Evolutionary conservation across 2,797 vertebrate genomes (phyloP).

Genomic region (Psittacula echo): DNA sequence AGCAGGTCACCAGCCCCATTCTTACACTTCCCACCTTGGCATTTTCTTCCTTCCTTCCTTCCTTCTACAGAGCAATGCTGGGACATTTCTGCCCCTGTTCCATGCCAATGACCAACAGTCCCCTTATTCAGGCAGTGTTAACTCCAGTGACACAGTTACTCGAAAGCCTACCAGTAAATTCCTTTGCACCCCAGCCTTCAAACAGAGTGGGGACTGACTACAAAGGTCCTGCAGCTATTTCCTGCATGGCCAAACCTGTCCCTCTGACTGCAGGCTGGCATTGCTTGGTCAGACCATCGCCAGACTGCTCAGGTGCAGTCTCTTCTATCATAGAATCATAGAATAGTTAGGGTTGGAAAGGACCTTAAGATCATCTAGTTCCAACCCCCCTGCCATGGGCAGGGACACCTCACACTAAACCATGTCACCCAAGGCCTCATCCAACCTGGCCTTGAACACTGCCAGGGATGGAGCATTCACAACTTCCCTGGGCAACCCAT

Average conservation of each 20-base stretch:
- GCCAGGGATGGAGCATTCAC: too few relatives aligned
- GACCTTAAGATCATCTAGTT: too few relatives aligned
- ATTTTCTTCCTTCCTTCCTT: neutral
- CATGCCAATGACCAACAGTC: neutral
- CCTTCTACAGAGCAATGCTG: neutral
- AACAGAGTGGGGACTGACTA: neutral
- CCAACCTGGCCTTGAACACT: too few relatives aligned
- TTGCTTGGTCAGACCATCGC: fast-evolving
- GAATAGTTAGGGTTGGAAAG: too few relatives aligned
- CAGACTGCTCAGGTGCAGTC: neutral
- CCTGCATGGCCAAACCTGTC: fast-evolving
- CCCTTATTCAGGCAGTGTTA: neutral
- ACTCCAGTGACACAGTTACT: neutral
- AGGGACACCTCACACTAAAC: too few relatives aligned
- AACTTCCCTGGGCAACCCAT: too few relatives aligned
- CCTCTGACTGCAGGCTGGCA: neutral
- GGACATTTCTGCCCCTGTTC: neutral
- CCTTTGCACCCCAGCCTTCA: neutral
- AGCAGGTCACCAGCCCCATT: neutral
- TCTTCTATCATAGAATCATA: neutral
- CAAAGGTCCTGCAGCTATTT: neutral
- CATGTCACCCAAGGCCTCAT: too few relatives aligned
- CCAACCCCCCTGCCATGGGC: too few relatives aligned
- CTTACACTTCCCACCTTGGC: neutral
- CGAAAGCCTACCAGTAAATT: neutral